Conservation (phyloP, 2,113 vertebrate species). For the Cebus imitator region DNA sequence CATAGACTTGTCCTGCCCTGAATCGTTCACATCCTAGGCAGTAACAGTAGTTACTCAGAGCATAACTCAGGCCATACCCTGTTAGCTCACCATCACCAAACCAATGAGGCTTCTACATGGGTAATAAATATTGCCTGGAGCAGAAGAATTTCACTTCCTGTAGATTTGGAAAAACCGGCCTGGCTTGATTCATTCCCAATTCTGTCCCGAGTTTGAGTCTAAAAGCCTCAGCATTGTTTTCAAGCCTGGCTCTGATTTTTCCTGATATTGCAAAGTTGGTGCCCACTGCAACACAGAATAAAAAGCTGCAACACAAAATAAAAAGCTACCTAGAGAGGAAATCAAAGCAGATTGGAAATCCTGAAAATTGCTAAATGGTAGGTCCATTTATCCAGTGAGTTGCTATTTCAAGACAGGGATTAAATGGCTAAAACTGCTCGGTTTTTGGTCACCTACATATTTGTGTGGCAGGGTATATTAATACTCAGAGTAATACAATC, state of each 20-base stretch:
- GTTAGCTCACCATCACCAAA: background rate
- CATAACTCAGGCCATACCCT: background rate
- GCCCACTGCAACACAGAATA: background rate
- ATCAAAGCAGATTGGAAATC: background rate
- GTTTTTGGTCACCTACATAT: background rate
- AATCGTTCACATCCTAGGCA: accelerated
- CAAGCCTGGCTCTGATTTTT: background rate
- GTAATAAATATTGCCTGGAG: background rate
- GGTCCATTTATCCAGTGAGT: background rate
- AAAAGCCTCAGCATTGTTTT: background rate
- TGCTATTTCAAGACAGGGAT: background rate
- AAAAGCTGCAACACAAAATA: background rate
- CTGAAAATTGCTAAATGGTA: background rate
- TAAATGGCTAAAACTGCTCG: background rate
- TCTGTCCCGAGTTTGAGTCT: background rate
- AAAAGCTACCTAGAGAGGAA: background rate
- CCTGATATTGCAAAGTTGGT: background rate
- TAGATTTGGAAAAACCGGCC: background rate
- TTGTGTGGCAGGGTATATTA: background rate
- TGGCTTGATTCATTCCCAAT: background rate
- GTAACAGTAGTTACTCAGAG: background rate
- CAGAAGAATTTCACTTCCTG: background rate
- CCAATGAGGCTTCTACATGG: accelerated
- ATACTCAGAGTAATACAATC: background rate
- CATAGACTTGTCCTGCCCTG: background rate